phyloP scores from a whole-genome alignment of 2,797 vertebrate genomes.

The Picus viridis region DNA sequence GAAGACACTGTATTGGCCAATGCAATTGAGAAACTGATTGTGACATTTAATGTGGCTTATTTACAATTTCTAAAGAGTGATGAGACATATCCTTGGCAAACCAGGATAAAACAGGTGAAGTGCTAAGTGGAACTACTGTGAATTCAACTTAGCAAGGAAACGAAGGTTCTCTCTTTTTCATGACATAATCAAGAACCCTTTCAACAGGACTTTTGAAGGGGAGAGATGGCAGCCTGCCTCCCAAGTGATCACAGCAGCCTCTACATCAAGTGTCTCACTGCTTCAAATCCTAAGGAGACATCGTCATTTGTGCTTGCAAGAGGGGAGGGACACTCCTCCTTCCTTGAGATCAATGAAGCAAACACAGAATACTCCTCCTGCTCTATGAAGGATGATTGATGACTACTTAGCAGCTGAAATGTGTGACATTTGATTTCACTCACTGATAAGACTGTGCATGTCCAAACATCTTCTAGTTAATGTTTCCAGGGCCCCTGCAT shows the following conservation, averaged over 20 bases:
- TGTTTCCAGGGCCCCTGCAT: constrained; percentile 22
- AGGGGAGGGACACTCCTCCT: constrained; percentile 42
- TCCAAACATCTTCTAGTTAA: constrained; percentile 60
- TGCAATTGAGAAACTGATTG: background rate
- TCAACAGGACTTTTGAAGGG: background rate
- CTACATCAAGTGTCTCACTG: constrained; percentile 41
- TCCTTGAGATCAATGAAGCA: constrained; percentile 50
- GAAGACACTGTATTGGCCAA: background rate
- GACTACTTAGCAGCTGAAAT: constrained; percentile 57
- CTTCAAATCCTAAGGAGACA: constrained; percentile 35
- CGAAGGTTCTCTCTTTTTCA: background rate
- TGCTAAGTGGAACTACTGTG: fast-evolving
- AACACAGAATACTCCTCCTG: constrained; percentile 35
- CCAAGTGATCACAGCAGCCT: constrained; percentile 20
- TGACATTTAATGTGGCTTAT: background rate
- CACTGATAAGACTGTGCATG: constrained; percentile 60
- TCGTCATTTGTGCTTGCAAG: constrained; percentile 19
- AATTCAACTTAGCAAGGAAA: background rate
- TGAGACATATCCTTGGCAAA: background rate
- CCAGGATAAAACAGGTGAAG: background rate
- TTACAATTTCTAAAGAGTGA: background rate
- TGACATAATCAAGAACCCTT: background rate
- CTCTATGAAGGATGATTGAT: constrained; percentile 55
- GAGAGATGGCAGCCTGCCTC: background rate
- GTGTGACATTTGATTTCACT: constrained; percentile 66